Percentiles rank a stretch among this genome's conserved stretches.
These are phyloP conservation scores for Phragmatobia fuliginosa DNA, from an alignment of 2,888 invertebrate species.

Conservation along the genomic window DNA sequence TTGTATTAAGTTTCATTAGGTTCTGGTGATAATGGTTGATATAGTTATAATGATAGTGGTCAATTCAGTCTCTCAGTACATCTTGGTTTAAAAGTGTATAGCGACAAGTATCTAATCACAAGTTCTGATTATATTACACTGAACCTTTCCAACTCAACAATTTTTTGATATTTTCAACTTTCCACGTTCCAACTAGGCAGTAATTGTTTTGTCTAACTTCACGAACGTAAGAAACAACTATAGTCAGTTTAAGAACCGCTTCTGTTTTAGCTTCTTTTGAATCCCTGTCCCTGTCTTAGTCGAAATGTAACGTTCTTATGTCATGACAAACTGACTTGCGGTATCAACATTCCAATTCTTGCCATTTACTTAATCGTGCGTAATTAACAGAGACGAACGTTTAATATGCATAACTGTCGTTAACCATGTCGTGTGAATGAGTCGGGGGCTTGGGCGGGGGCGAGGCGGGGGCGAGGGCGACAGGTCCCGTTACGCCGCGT, in stretches of 20 bases:
- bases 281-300: too few relatives aligned
- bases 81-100: not conserved
- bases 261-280: not conserved
- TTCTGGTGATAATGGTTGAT: not conserved
- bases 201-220: too few relatives aligned
- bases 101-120: too few relatives aligned
- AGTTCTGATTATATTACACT: too few relatives aligned
- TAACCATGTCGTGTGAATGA: slow-evolving; percentile 18
- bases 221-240: too few relatives aligned
- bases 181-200: too few relatives aligned
- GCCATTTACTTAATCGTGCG: not conserved
- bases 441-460: slow-evolving; percentile 13
- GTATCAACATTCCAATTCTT: not conserved
- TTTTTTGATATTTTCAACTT: too few relatives aligned
- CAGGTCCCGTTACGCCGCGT: slow-evolving; percentile 54
- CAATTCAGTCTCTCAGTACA: not conserved
- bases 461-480: slow-evolving; percentile 27
- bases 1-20: not conserved
- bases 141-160: not conserved
- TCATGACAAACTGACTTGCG: too few relatives aligned
- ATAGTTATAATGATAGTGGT: not conserved
- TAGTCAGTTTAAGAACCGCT: not conserved
- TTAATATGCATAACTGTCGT: slow-evolving; percentile 8
- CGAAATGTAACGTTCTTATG: too few relatives aligned
- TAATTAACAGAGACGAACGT: not conserved